phyloP scores from a whole-genome alignment of 2,113 vertebrate genomes.

The Datnioides undecimradiatus region DNA sequence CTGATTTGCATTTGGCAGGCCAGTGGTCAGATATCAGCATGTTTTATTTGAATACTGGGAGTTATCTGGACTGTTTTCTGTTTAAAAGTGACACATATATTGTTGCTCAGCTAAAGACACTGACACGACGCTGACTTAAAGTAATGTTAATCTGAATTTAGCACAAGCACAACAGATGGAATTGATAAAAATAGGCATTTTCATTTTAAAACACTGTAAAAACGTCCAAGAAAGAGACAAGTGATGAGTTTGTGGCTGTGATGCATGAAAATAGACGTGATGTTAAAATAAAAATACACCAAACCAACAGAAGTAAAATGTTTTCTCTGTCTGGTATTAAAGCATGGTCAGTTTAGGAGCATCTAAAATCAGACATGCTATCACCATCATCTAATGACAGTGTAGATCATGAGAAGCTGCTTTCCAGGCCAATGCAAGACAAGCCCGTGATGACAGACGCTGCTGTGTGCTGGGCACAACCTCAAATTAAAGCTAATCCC shows the following conservation, averaged over 20 bases:
- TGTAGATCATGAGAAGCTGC: constrained; percentile 37
- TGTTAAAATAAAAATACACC: not conserved
- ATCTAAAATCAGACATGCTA: constrained; percentile 37
- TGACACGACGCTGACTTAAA: too few species aligned
- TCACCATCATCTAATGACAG: constrained; percentile 59
- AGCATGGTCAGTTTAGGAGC: not conserved
- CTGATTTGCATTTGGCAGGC: too few species aligned
- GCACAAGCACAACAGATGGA: not conserved
- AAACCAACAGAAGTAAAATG: too few species aligned
- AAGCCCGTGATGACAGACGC: constrained; percentile 62
- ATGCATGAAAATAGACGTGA: not conserved
- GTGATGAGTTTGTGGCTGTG: too few species aligned
- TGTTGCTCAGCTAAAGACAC: not conserved
- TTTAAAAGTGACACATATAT: not conserved
- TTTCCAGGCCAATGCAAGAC: constrained; percentile 31
- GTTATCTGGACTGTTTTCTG: not conserved
- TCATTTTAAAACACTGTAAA: not conserved
- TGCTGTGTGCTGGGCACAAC: constrained; percentile 45
- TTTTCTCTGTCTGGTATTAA: not conserved
- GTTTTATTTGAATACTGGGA: not conserved
- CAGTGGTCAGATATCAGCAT: too few species aligned
- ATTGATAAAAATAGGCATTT: not conserved
- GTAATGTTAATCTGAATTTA: not conserved
- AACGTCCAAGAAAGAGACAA: not conserved
- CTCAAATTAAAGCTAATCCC: constrained; percentile 70